Percentiles rank a stretch among this genome's conserved stretches.
phyloP scores from a whole-genome alignment of 2,888 invertebrate species.

The Eupithecia subumbrata region DNA sequence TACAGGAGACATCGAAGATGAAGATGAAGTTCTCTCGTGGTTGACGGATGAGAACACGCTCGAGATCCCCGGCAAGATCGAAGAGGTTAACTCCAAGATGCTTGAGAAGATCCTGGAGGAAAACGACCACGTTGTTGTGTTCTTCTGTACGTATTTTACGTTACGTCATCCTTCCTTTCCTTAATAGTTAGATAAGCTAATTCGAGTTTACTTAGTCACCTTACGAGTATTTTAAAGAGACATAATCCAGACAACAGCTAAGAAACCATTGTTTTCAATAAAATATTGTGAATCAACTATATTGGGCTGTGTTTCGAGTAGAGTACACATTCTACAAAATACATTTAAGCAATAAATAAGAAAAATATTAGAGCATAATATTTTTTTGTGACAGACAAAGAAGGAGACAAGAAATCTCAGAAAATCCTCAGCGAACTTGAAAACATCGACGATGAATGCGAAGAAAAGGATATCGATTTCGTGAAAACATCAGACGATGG shows the following conservation, averaged over 20 bases:
- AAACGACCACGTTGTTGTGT: slow-evolving; percentile 95
- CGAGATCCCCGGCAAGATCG: slow-evolving; percentile 96
- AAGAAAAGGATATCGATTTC: slow-evolving; percentile 95
- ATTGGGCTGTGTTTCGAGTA: no score
- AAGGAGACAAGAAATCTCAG: slow-evolving; percentile 94
- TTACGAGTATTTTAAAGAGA: no score
- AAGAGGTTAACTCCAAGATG: slow-evolving; percentile 96
- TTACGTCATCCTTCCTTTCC: not conserved
- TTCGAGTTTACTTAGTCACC: not conserved
- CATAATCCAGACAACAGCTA: no score
- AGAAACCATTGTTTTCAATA: no score
- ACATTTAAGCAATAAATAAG: no score
- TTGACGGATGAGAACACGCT: slow-evolving; percentile 95
- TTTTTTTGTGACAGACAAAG: slow-evolving; percentile 86
- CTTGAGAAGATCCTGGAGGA: slow-evolving; percentile 94
- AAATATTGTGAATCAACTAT: no score
- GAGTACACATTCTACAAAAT: no score
- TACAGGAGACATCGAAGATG: slow-evolving; percentile 93
- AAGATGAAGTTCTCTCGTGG: slow-evolving; percentile 96
- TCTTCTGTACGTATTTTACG: slow-evolving; percentile 90
- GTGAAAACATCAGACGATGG: slow-evolving; percentile 96
- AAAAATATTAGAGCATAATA: not conserved
- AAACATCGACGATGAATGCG: slow-evolving; percentile 96
- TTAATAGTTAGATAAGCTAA: not conserved
- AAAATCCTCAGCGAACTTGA: slow-evolving; percentile 95